Evolutionary conservation across 2,797 vertebrate genomes (phyloP).

Genomic region (Sparus aurata): DNA sequence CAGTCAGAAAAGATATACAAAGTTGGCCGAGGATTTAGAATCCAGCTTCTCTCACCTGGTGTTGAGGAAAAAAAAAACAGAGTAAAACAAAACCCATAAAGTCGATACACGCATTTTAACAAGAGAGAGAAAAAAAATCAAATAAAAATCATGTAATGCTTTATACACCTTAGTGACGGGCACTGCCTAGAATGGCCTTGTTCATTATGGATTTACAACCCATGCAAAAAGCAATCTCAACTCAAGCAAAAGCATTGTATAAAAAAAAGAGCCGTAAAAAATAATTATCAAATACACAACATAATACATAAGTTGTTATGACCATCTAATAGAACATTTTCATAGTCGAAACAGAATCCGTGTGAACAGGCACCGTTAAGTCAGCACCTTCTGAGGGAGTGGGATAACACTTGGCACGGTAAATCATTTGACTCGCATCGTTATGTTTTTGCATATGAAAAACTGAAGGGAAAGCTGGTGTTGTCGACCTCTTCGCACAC

Average conservation of each 20-base stretch:
- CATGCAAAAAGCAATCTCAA: slow-evolving; percentile 56
- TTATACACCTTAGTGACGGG: slow-evolving; percentile 67
- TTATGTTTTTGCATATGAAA: slow-evolving; percentile 52
- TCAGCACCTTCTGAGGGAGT: slow-evolving; percentile 64
- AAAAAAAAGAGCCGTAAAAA: slow-evolving; percentile 31
- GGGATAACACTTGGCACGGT: slow-evolving; percentile 71
- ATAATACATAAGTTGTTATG: slow-evolving; percentile 48
- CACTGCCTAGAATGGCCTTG: slow-evolving; percentile 84
- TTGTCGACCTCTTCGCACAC: slow-evolving; percentile 26
- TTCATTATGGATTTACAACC: slow-evolving; percentile 62
- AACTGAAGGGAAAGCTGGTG: slow-evolving; percentile 37
- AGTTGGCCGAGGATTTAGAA: slow-evolving; percentile 41
- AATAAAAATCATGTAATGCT: slow-evolving; percentile 54
- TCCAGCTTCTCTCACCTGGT: slow-evolving; percentile 51
- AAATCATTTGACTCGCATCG: slow-evolving; percentile 39
- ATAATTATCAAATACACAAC: slow-evolving; percentile 63
- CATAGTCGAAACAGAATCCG: slow-evolving; percentile 37
- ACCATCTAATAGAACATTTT: slow-evolving; percentile 44
- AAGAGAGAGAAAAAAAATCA: background rate
- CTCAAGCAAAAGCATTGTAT: slow-evolving; percentile 56
- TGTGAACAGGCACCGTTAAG: slow-evolving; percentile 34
- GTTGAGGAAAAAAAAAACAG: slow-evolving; percentile 42
- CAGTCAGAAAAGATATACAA: slow-evolving; percentile 39
- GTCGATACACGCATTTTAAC: slow-evolving; percentile 35
- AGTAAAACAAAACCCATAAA: slow-evolving; percentile 38